Evolutionary conservation across 35 echinoderm and acorn worm genomes (phyloP).

Genomic region (Apostichopus parvimensis): DNA sequence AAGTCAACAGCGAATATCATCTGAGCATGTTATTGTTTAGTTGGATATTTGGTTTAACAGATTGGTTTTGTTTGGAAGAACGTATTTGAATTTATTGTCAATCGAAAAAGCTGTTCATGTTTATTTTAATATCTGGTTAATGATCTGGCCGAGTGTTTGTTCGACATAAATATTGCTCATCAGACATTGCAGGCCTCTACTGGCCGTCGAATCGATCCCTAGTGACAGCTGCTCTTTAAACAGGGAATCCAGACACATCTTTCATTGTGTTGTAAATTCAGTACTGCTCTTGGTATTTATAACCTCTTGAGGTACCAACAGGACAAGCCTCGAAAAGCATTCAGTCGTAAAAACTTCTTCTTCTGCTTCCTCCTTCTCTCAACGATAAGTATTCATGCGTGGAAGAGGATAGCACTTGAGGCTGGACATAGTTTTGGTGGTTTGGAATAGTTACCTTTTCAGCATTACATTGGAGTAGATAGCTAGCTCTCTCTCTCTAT

Average conservation of each 20-base stretch:
- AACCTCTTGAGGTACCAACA: neutral
- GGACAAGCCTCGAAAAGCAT: neutral
- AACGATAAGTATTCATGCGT: constrained; percentile 13
- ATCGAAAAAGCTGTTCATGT: too few species aligned
- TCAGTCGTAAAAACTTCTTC: neutral
- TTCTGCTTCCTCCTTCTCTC: neutral
- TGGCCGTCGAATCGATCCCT: too few species aligned
- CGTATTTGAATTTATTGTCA: too few species aligned
- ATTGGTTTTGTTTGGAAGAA: too few species aligned
- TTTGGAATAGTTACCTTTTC: neutral
- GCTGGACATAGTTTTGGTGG: neutral
- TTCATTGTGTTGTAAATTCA: constrained; percentile 14
- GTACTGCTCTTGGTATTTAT: neutral
- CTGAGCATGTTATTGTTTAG: too few species aligned
- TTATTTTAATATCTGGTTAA: too few species aligned
- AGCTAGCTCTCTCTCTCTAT: neutral
- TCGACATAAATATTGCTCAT: too few species aligned
- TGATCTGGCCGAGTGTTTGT: too few species aligned
- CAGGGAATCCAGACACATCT: neutral
- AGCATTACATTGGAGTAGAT: neutral
- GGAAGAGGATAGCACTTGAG: neutral
- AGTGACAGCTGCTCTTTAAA: neutral
- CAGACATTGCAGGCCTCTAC: too few species aligned
- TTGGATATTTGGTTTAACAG: too few species aligned
- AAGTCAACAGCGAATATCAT: too few species aligned